phyloP scores from a whole-genome alignment of 1,140 invertebrate species.

The Temnothorax longispinosus region DNA sequence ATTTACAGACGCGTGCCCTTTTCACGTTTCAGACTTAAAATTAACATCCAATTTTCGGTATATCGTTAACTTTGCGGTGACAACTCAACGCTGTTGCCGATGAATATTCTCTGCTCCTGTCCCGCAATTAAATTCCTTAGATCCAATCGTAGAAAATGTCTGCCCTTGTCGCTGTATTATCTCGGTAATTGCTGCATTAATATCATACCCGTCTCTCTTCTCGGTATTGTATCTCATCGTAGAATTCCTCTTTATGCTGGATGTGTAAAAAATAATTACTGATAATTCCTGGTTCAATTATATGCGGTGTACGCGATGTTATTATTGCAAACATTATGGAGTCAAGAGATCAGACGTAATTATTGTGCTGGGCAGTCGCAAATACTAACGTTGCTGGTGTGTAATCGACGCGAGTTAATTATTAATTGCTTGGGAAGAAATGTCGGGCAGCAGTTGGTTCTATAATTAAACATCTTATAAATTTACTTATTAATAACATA shows the following conservation, averaged over 20 bases:
- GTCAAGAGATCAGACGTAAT: conserved; percentile 20
- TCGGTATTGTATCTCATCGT: not conserved
- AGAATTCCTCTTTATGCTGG: not conserved
- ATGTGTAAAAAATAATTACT: conserved; percentile 15
- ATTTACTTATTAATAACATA: not conserved
- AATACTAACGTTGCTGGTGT: not conserved
- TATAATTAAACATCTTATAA: conserved; percentile 21
- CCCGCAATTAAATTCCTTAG: not conserved
- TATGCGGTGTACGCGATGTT: not conserved
- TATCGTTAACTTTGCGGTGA: not conserved
- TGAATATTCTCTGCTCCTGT: not conserved
- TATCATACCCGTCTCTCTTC: not conserved
- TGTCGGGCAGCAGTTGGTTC: not conserved
- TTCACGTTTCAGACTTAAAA: not conserved
- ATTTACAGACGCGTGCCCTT: not conserved
- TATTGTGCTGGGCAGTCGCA: not conserved
- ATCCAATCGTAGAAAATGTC: not conserved
- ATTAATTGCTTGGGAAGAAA: conserved; percentile 22
- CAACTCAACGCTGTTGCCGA: not conserved
- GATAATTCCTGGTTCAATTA: not conserved
- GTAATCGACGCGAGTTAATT: conserved; percentile 33
- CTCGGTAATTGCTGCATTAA: conserved; percentile 13
- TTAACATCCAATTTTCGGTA: not conserved
- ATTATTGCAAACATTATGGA: conserved; percentile 1
- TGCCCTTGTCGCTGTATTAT: not conserved